These are phyloP conservation scores for Dendrolimus kikuchii DNA, from an alignment of 1,140 invertebrate species.

Conservation along the genomic window DNA sequence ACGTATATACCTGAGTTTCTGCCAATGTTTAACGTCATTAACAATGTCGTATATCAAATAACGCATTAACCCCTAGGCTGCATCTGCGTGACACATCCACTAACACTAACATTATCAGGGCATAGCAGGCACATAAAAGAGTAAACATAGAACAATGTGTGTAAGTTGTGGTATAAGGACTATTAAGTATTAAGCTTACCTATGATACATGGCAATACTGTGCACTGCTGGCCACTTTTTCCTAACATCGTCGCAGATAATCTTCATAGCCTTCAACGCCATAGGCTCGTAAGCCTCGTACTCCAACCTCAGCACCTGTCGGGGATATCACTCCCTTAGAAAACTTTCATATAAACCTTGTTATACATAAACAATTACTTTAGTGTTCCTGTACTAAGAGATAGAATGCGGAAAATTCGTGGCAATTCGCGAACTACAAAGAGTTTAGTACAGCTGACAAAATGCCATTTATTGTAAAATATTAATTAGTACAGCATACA, in stretches of 20 bases:
- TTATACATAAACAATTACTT: not conserved
- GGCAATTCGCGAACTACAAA: too few species aligned
- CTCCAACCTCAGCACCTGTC: slow-evolving; percentile 84
- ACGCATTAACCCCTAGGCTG: too few species aligned
- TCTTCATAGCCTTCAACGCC: slow-evolving; percentile 88
- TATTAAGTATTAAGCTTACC: slow-evolving; percentile 49
- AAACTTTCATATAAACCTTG: not conserved
- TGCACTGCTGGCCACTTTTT: slow-evolving; percentile 81
- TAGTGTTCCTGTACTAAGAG: too few species aligned
- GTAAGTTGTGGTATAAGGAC: not conserved
- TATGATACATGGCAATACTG: slow-evolving; percentile 87
- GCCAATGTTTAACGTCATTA: too few species aligned
- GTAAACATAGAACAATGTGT: too few species aligned
- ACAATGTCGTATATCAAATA: not conserved
- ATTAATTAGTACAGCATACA: too few species aligned
- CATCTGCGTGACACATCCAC: too few species aligned
- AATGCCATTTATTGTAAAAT: too few species aligned
- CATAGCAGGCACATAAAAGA: slow-evolving; percentile 10
- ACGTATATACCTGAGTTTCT: too few species aligned
- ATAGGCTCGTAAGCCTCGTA: slow-evolving; percentile 96
- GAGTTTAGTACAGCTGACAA: too few species aligned
- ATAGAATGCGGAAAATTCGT: too few species aligned
- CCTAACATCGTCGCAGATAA: slow-evolving; percentile 83
- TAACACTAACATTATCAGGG: too few species aligned
- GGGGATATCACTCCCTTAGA: not conserved